Base-by-base conservation (phyloP, 2,888 invertebrate genomes). In the Homarus gammarus region DNA sequence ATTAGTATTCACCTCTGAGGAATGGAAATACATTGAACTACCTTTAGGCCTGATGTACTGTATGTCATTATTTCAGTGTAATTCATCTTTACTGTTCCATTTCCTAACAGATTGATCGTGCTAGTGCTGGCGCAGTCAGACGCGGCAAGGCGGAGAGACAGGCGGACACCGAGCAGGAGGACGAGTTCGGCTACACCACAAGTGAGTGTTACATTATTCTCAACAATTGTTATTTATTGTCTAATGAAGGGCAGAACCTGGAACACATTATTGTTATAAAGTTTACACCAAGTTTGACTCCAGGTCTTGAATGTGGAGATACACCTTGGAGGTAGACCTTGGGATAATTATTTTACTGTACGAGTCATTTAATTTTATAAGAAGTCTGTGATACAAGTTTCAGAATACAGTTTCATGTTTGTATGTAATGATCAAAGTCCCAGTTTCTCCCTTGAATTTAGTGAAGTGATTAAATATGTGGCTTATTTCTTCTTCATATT, bases 101-200 rank as follows among this genome's bases (percentile, higher is more conserved):
- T 81, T 68, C n/a, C 33, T 18, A 38, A 51, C 49, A 89, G 97
- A 98, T 98, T 93, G 97, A 97, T 93, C 95, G 97, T 90, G 97
- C 97, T 0, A 98, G 98, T 93, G 98, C 98, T 0, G 98, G 96
- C 0, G 97, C 97, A 92, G 95, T 97, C 5, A 97, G 96, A 93
- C 95, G 97, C 83, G 95, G 95, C 92, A 96, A 95, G 94, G 96
- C 96, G 49, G 88, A 87, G 0, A 78, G 72, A 70, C 49, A 78
- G 93, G 49, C 18, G 3, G 91, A 92, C 64, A 84, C 96, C 0
- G 96, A 96, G 0, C 98, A 98, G 93, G 98, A 98, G 94, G 98
- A 99, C 93, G 97, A 97, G 93, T 99, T 96, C 94, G 98, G 98
- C 87, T 99, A 99, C 94, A 98, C 98, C n/a, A 95, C 95, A 93